Percentiles rank a stretch among this genome's conserved stretches.
These are phyloP conservation scores for Proteles cristata DNA, from an alignment of 2,113 vertebrate genomes.

Conservation along the genomic window DNA sequence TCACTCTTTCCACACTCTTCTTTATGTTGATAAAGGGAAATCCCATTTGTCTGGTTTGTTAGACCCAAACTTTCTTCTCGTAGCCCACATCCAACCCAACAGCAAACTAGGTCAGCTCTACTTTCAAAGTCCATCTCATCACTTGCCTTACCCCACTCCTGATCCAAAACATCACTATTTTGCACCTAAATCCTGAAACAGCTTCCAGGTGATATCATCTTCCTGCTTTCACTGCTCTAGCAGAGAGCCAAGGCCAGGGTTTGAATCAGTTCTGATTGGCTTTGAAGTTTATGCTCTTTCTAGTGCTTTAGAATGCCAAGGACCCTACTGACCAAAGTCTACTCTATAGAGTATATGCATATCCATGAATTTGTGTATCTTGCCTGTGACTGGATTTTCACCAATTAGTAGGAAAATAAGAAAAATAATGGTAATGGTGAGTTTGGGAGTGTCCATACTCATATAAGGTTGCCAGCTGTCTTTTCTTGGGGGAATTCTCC, in stretches of 20 bases:
- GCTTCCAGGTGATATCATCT: not conserved
- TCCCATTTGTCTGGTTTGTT: not conserved
- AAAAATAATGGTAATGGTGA: not conserved
- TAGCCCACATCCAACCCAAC: not conserved
- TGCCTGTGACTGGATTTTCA: not conserved
- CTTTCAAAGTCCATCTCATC: conserved; percentile 17
- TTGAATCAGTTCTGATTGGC: not conserved
- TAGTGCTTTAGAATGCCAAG: not conserved
- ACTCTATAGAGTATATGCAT: not conserved
- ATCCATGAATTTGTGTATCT: not conserved
- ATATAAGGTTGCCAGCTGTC: not conserved
- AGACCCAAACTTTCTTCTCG: not conserved
- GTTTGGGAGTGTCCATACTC: not conserved
- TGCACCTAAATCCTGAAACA: not conserved
- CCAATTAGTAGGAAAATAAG: not conserved
- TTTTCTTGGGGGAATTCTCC: not conserved
- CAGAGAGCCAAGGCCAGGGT: not conserved
- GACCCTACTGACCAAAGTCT: not conserved
- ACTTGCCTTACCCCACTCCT: not conserved
- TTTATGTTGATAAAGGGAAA: not conserved
- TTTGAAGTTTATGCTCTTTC: not conserved
- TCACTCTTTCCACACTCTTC: not conserved
- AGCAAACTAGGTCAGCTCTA: not conserved
- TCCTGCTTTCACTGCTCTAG: not conserved
- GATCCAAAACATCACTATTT: not conserved